Conservation (phyloP, 1,140 invertebrate genomes). For the Temnothorax longispinosus region DNA sequence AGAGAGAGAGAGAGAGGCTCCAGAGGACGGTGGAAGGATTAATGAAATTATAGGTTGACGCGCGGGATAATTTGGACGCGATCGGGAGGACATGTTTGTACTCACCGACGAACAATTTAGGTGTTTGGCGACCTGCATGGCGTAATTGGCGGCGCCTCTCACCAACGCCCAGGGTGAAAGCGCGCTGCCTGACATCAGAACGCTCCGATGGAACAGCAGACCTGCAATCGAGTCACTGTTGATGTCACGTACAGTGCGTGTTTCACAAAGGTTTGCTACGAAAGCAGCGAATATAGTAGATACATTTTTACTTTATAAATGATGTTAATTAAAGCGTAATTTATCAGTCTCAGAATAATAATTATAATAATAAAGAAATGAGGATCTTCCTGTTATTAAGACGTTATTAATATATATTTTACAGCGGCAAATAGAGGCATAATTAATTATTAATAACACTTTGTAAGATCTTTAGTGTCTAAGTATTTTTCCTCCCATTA, state of each 20-base stretch:
- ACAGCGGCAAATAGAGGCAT: not conserved
- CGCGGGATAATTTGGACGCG: conserved; percentile 26
- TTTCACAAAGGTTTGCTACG: not conserved
- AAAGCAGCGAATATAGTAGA: not conserved
- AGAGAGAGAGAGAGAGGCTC: too few relatives aligned
- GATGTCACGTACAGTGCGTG: not conserved
- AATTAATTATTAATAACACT: conserved; percentile 15
- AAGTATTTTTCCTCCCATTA: not conserved
- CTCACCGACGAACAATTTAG: conserved; percentile 93
- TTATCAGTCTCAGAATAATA: not conserved
- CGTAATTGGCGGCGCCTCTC: conserved; percentile 94
- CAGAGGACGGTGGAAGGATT: not conserved
- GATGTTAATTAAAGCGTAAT: not conserved
- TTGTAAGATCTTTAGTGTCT: not conserved
- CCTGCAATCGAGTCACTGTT: conserved; percentile 86
- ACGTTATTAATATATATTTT: not conserved
- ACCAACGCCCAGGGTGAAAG: conserved; percentile 97
- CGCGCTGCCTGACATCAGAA: conserved; percentile 98
- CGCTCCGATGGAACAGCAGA: conserved; percentile 95
- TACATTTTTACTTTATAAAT: not conserved
- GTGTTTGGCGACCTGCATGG: conserved; percentile 93
- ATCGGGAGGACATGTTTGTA: conserved; percentile 60
- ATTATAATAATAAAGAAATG: conserved; percentile 6
- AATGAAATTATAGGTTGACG: conserved; percentile 48
- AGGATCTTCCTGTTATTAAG: not conserved